Evolutionary conservation across 2,888 invertebrate genomes (phyloP), one percentile per base, ranked within the genome.

Genomic region (Amiota minor): DNA sequence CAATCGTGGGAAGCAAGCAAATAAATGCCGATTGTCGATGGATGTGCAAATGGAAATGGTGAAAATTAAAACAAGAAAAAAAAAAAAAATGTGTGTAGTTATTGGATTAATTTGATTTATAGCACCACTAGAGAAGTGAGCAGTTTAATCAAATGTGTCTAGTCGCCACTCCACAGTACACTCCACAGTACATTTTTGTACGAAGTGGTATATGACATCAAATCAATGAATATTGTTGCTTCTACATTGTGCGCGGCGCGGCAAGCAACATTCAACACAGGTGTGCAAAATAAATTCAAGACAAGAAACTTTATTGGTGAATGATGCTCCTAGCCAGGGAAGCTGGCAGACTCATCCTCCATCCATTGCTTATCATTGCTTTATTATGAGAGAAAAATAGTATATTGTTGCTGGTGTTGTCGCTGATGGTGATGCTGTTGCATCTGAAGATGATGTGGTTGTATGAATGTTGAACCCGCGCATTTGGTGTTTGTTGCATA

Each of bases 241-340:
- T 3, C 35, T 23, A 3, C 3, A 2, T 1, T 3, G 1, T 23
- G 23, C 1, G 1, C 3, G 23, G 3, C 55, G 64, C 62, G 16
- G 62, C 79, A 73, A 74, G 61, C 50, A 53, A 14, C 69, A 69
- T 20, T n/a, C 74, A 49, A 68, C 76, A 80, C 87, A 86, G 86
- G 86, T 86, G 86, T 85, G 82, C 87, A 80, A 79, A 79, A 86
- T 87, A 87, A 86, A 87, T 86, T 84, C 81, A 82, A 83, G 78
- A 78, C 76, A 76, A 4, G 6, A 35, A 35, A 35, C 35, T 35
- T 35, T 35, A 35, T 35, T 35, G 35, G 35, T 35, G 35, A 35
- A 35, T 35, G 35, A 35, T 35, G 35, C 6, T 35, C 6, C 6
- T 6, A 35, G 35, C 35, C 35, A 35, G 35, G 35, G 35, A 35